These are phyloP conservation scores for Anguilla pacifica DNA, from an alignment of 2,797 vertebrate species.

Conservation along the genomic window DNA sequence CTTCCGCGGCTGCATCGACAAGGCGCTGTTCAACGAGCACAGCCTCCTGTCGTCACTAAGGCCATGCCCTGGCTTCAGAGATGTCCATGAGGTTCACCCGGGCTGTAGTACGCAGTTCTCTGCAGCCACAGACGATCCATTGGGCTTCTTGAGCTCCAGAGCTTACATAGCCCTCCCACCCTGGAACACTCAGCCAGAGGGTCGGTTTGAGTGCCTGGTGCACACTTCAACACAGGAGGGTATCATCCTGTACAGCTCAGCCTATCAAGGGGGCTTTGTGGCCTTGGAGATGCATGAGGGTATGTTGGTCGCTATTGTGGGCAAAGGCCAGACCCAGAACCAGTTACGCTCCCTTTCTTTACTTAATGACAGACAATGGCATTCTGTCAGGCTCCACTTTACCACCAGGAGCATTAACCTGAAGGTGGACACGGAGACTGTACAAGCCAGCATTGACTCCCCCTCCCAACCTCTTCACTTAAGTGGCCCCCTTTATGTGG, in stretches of 20 bases:
- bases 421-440: constrained; percentile 73
- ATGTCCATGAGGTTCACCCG: constrained; percentile 82
- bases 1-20: constrained; percentile 85
- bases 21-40: constrained; percentile 80
- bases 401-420: constrained; percentile 75
- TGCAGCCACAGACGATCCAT: constrained; percentile 78
- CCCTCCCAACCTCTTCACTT: constrained; percentile 67
- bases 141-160: constrained; percentile 91
- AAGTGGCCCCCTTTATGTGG: constrained; percentile 79
- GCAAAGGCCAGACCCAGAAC: constrained; percentile 70
- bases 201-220: constrained; percentile 73
- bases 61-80: constrained; percentile 80
- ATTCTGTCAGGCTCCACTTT: constrained; percentile 75
- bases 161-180: constrained; percentile 81
- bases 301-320: constrained; percentile 72
- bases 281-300: constrained; percentile 84
- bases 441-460: constrained; percentile 69
- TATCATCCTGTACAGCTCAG: constrained; percentile 83
- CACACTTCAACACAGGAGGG: constrained; percentile 78
- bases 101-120: constrained; percentile 90
- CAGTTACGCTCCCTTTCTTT: constrained; percentile 72
- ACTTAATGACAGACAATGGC: constrained; percentile 82
- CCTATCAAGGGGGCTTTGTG: constrained; percentile 78
- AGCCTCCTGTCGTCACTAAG: constrained; percentile 81
- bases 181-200: constrained; percentile 69